phyloP scores from a whole-genome alignment of 2,888 invertebrate species.

The Exephanes ischioxanthus region DNA sequence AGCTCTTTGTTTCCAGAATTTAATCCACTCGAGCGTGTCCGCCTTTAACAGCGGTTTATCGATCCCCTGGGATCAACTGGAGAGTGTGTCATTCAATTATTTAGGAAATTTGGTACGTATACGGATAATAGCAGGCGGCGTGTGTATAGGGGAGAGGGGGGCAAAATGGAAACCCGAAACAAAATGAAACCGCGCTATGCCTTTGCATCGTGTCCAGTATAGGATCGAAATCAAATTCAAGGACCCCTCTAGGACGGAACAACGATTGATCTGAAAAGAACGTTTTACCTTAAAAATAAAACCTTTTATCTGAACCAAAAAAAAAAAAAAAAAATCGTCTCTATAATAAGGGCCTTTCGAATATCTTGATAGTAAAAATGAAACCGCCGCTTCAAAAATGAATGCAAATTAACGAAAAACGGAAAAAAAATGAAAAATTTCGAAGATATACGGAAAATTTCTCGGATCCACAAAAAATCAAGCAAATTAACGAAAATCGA shows the following conservation, averaged over 20 bases:
- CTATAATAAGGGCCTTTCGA: background rate
- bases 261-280: background rate
- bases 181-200: background rate
- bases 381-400: background rate
- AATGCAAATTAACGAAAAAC: background rate
- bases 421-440: no score
- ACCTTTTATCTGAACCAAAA: background rate
- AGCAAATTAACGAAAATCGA: background rate
- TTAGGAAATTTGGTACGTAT: conserved; percentile 37
- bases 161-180: background rate
- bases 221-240: no score
- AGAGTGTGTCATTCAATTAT: conserved; percentile 43
- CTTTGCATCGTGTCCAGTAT: background rate
- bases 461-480: background rate
- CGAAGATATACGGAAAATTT: no score
- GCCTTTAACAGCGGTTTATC: conserved; percentile 47
- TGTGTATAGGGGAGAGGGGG: background rate
- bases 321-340: background rate
- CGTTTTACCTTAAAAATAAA: background rate
- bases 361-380: background rate
- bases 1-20: conserved; percentile 38
- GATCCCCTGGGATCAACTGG: conserved; percentile 32
- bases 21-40: conserved; percentile 46
- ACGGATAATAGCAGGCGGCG: background rate
- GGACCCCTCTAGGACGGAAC: no score